Evolutionary conservation across 2,113 vertebrate species (phyloP), one percentile per base, ranked within the genome.

Genomic region (Agapornis roseicollis): DNA sequence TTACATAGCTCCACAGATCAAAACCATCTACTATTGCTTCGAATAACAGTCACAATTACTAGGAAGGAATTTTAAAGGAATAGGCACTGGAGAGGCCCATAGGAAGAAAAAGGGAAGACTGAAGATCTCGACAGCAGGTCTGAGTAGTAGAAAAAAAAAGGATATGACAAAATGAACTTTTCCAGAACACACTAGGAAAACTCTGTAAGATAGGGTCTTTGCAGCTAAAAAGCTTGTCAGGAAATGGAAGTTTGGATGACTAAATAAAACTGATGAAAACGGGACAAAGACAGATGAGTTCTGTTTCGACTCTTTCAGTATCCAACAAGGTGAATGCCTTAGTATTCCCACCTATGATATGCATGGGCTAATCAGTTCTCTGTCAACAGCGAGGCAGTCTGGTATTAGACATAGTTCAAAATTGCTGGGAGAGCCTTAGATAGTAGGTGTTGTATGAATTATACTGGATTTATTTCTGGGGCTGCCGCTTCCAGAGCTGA

Each of bases 41-140:
- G 70, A 95, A 89, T 95, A 96, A 96, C 69, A 95, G 69, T 69
- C 69, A 81, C 81, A 87, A 88, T 94, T 88, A 95, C 42, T 64
- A 28, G 24, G 76, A 93, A 93, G 33, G 28, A n/a, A 56, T 90
- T 96, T 93, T 92, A 93, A 97, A 92, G 88, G 70, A 84, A 56
- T n/a, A 94, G 70, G 28, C n/a, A 68, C 19, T 33, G 41, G 72
- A 93, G 93, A 81, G 56, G 56, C 60, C 60, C 69, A 61, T n/a
- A 81, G 85, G 29, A 94, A 89, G 41, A 78, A 81, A 86, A 86
- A 72, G 24, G 55, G n/a, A 87, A 86, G 44, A 68, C 19, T 87
- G 61, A n/a, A 76, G 64, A 61, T 88, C 85, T 77, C 6, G 5
- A 72, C 60, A 92, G 72, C 65, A 86, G 17, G 28, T 31, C 58